Evolutionary conservation across 2,113 vertebrate species (phyloP), one percentile per base, ranked within the genome.

Genomic region (Tyto alba): DNA sequence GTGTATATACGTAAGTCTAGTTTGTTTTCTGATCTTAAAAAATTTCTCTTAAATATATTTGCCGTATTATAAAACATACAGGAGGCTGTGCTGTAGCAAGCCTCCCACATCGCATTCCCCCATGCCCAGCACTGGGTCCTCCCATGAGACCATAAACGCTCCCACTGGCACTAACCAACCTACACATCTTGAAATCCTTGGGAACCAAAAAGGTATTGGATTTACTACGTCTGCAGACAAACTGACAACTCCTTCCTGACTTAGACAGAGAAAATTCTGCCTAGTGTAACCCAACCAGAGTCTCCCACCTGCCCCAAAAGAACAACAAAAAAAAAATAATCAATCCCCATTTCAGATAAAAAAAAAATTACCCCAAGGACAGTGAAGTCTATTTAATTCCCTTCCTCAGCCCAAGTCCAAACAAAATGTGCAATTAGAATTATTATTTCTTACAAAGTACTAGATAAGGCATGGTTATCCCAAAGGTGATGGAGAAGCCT

Each of bases 381-480:
- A 76, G 67, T 38, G n/a, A 77, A 67, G 36, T 85, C 79, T 50
- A 63, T 67, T 72, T 63, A 85, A 56, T 52, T 60, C 60, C 41
- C 17, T 85, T 88, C 8, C 34, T 68, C n/a, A 71, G 57, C 16
- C 67, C 40, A 67, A 86, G 36, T 62, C 45, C 11, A 53, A 82
- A 79, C 1, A 10, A 87, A 89, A 87, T 91, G 89, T 96, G 94
- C 82, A 79, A 92, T 95, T 90, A 95, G 76, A 96, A 62, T 69
- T 89, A 69, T 90, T 95, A 92, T 72, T 90, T 72, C 56, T 81
- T 87, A 92, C 50, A 84, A 69, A 68, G 40, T 95, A 41, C 67
- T 89, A 96, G 11, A 38, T 97, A 97, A 97, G 97, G 95, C 95
- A 91, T 93, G 60, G 81, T 66, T 81, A 88, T 91, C 85, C 69